A percentile compares a stretch with the other conserved stretches of the same genome.
These are phyloP conservation scores for Rotaria socialis DNA, from an alignment of 2,888 invertebrate genomes.

Conservation along the genomic window DNA sequence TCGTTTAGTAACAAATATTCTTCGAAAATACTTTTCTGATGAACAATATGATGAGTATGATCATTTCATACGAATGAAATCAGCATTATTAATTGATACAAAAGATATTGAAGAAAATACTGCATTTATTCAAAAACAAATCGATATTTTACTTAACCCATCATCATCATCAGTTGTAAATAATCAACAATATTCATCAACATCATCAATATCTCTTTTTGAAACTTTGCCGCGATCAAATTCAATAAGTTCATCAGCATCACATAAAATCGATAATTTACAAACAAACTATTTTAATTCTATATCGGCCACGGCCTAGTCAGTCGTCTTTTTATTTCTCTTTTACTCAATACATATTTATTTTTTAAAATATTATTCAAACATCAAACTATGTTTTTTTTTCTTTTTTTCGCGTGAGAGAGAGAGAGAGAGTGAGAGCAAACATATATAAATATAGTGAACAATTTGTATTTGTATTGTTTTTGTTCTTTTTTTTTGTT, in stretches of 20 bases:
- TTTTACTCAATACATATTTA: slow-evolving; percentile 1
- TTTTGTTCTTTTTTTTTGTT: not conserved
- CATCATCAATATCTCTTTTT: not conserved
- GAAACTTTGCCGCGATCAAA: not conserved
- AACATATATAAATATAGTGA: not conserved
- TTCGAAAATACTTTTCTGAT: slow-evolving; percentile 68
- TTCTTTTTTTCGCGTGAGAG: not conserved
- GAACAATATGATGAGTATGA: slow-evolving; percentile 74
- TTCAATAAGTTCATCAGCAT: not conserved
- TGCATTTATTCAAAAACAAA: slow-evolving; percentile 74
- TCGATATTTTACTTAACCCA: slow-evolving; percentile 52
- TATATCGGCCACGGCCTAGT: not conserved
- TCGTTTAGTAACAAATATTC: slow-evolving; percentile 67
- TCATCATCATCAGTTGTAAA: not conserved
- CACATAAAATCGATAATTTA: not conserved
- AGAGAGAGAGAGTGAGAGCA: not conserved
- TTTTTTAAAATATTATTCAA: not conserved
- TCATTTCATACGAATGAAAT: slow-evolving; percentile 80
- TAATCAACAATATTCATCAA: not conserved
- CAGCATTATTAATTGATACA: slow-evolving; percentile 75
- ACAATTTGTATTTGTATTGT: not conserved
- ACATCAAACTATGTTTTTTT: not conserved
- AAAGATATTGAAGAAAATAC: slow-evolving; percentile 78
- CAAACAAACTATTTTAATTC: not conserved
- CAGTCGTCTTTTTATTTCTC: not conserved